phyloP scores from a whole-genome alignment of 2,888 invertebrate genomes.

The Dastarcus helophoroides region DNA sequence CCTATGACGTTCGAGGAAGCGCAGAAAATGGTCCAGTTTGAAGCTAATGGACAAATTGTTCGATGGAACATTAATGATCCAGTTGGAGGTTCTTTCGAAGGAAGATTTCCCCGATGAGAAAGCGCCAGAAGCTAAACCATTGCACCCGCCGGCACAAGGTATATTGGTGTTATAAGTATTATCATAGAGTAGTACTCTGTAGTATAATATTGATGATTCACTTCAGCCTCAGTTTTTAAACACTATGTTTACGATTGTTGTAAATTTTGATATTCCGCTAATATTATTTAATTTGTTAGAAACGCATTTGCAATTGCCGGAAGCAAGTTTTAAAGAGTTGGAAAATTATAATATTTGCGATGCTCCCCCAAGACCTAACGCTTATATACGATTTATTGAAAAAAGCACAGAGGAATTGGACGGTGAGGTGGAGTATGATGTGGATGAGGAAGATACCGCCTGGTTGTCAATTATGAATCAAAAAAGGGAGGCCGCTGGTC shows the following conservation, averaged over 20 bases:
- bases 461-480: conserved; percentile 89
- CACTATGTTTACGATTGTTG: no score
- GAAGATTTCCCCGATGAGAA: conserved; percentile 46
- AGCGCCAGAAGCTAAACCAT: conserved; percentile 40
- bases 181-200: no score
- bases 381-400: conserved; percentile 89
- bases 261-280: no score
- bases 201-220: no score
- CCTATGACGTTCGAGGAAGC: conserved; percentile 74
- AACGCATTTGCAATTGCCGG: conserved; percentile 43
- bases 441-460: conserved; percentile 95
- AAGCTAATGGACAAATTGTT: conserved; percentile 56
- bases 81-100: conserved; percentile 55
- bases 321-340: conserved; percentile 57
- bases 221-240: no score
- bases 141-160: conserved; percentile 36
- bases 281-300: no score
- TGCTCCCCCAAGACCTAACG: conserved; percentile 74
- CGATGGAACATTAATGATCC: conserved; percentile 48
- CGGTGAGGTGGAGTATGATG: conserved; percentile 90
- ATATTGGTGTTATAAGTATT: no score
- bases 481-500: conserved; percentile 56
- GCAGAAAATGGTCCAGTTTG: conserved; percentile 76
- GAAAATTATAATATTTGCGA: conserved; percentile 71
- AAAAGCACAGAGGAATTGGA: conserved; percentile 90